phyloP scores from a whole-genome alignment of 2,113 vertebrate species.

The Otocyon megalotis region DNA sequence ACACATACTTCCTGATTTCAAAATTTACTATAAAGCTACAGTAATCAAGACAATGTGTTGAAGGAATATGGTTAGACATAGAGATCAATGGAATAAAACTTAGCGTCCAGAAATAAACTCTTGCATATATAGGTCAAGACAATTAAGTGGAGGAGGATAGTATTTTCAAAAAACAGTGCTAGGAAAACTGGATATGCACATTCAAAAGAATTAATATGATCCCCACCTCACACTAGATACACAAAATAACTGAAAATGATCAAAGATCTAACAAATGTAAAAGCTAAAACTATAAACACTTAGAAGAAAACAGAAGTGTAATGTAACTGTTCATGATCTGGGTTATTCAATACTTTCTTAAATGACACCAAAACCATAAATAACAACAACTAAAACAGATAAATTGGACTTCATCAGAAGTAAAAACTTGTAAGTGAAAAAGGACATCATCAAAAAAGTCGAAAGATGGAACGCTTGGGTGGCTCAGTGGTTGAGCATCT shows the following conservation, averaged over 20 bases:
- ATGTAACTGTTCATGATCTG: neutral
- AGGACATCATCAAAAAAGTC: conserved; percentile 14
- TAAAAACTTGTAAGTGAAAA: neutral
- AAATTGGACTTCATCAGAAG: conserved; percentile 20
- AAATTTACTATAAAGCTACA: conserved; percentile 6
- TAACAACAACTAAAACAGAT: conserved; percentile 14
- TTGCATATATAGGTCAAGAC: neutral
- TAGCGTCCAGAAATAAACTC: neutral
- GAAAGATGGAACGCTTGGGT: no score
- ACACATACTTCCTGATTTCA: conserved; percentile 30
- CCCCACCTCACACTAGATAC: neutral
- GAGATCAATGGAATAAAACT: neutral
- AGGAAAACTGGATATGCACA: neutral
- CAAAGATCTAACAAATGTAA: neutral
- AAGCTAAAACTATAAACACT: neutral
- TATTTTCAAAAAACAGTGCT: conserved; percentile 22
- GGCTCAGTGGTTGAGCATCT: no score
- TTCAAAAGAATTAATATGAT: neutral
- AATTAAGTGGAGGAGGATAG: conserved; percentile 24
- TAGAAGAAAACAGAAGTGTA: neutral
- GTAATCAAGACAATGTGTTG: neutral
- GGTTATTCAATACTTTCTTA: neutral
- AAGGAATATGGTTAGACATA: neutral
- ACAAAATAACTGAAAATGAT: conserved; percentile 45
- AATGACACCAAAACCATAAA: neutral